Evolutionary conservation across 1,140 invertebrate species (phyloP).

Genomic region (Druon quercuslanigerum): DNA sequence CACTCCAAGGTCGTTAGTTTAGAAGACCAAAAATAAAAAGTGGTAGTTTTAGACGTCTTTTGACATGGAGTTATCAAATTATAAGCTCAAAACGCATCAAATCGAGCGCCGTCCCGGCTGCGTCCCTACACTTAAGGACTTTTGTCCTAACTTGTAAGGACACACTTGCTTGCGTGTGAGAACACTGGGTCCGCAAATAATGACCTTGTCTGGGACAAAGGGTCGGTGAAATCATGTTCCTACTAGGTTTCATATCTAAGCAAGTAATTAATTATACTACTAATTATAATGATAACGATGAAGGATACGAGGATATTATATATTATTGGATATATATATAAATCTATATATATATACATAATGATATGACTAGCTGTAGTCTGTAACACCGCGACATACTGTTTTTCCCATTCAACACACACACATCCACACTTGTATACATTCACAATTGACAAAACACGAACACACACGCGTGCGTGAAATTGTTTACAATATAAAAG

Average conservation of each 20-base stretch:
- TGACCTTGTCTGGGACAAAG: conserved; percentile 49
- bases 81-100: conserved; percentile 41
- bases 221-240: conserved; percentile 75
- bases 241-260: conserved; percentile 76
- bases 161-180: conserved; percentile 46
- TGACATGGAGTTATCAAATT: neutral
- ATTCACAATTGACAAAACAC: conserved; percentile 57
- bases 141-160: conserved; percentile 5
- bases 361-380: conserved; percentile 70
- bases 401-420: conserved; percentile 62
- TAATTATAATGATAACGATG: conserved; percentile 75
- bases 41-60: too few relatives aligned
- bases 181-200: conserved; percentile 41
- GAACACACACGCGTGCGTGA: conserved; percentile 57
- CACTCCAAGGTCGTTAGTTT: too few relatives aligned
- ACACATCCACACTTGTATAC: conserved; percentile 60
- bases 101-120: conserved; percentile 34
- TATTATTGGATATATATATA: conserved; percentile 72
- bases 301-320: conserved; percentile 73
- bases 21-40: too few relatives aligned
- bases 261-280: conserved; percentile 75
- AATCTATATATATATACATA: conserved; percentile 66
- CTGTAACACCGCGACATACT: conserved; percentile 68
- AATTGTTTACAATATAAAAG: conserved; percentile 47
- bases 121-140: conserved; percentile 26